A percentile compares a stretch with the other conserved stretches of the same genome.
Evolutionary conservation across 2,888 invertebrate species (phyloP).

Genomic region (Pollenia amentaria): DNA sequence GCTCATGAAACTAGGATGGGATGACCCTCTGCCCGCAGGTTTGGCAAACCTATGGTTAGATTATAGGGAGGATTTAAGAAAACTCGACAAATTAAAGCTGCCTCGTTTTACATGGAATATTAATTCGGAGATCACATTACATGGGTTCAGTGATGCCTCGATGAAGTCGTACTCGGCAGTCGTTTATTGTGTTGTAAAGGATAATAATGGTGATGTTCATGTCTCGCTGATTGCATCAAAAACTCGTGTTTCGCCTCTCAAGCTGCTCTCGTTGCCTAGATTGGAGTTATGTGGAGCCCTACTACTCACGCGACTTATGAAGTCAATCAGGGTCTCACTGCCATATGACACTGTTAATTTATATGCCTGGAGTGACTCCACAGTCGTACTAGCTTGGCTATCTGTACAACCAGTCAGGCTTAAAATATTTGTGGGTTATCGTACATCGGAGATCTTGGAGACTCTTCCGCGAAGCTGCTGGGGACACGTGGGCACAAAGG

Average conservation of each 20-base stretch:
- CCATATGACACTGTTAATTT: background rate
- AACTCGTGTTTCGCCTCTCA: constrained; percentile 37
- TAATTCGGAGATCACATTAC: background rate
- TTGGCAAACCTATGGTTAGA: constrained; percentile 19
- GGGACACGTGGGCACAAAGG: too few species aligned
- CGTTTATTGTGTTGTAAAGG: too few species aligned
- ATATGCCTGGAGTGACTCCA: constrained; percentile 51
- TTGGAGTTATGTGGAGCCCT: background rate
- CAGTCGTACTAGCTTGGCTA: constrained; percentile 24
- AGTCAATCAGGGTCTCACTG: background rate
- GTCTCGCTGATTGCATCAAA: too few species aligned
- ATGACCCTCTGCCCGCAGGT: constrained; percentile 59
- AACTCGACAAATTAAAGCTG: background rate
- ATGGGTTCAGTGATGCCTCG: constrained; percentile 53
- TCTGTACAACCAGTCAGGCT: background rate
- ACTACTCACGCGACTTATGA: constrained; percentile 34
- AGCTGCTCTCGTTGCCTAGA: constrained; percentile 11
- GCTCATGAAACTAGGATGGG: constrained; percentile 64
- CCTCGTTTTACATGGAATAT: background rate
- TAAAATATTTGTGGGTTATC: background rate
- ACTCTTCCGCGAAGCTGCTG: background rate
- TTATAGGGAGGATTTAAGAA: constrained; percentile 18
- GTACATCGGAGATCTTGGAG: background rate
- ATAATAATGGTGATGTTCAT: too few species aligned
- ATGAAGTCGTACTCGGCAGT: constrained; percentile 38